Evolutionary conservation across 1,140 invertebrate species (phyloP), one percentile per base, ranked within the genome.

Genomic region (Matsumurasca onukii): DNA sequence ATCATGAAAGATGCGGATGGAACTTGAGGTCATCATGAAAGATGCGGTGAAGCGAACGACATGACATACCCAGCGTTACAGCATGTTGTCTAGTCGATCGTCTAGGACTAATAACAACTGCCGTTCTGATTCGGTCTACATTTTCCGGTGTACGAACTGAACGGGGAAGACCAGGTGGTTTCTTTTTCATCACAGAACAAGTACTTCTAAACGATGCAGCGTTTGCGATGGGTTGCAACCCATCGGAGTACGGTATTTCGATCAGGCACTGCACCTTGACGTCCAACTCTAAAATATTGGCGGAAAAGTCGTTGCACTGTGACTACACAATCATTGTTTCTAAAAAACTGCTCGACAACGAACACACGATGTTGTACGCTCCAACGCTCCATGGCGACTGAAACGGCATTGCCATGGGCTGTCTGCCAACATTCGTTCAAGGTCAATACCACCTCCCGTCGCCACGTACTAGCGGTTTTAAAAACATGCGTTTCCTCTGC

Each of bases 71-170:
- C 55, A 59, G 55, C 55, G 25, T 27, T 59, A 59, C 55, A 59
- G 55, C 55, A 2, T 59, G 55, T 59, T 27, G 25, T 59, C 55
- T 59, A 59, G 55, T n/a, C n/a, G 55, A 59, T 59, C 55, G 55
- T 27, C n/a, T 59, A 2, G 25, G 25, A 59, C 55, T 59, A 59
- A 27, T 29, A 59, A 59, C 22, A 59, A 72, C 49, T 31, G 69
- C 69, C 51, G 48, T 39, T 66, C 70, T 69, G 25, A 71, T 70
- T 65, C 52, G 68, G 39, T 66, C 62, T 31, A 73, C 49, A 63
- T 72, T 69, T 65, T 73, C 9, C 9, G 67, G 70, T 31, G 70
- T 71, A 30, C 62, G 30, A 29, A 64, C 70, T 66, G 59, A 69
- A 63, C 72, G 61, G 39, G 57, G 63, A 70, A 45, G 51, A 67